These are phyloP conservation scores for Mesochorus sp. DNA, from an alignment of 2,888 invertebrate genomes.

Conservation along the genomic window DNA sequence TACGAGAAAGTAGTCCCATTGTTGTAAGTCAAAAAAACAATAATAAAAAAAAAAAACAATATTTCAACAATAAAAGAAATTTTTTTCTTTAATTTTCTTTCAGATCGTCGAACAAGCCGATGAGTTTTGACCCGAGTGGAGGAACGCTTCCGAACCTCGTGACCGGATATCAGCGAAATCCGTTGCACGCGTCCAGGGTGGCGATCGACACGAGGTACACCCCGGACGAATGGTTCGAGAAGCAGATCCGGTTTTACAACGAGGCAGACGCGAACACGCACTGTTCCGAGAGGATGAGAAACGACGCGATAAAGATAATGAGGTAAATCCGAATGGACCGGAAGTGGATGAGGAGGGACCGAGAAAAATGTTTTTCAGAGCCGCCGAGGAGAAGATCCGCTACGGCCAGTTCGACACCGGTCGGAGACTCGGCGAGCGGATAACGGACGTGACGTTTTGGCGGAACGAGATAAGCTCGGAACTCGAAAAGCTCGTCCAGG, in stretches of 20 bases:
- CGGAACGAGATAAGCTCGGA: conserved; percentile 92
- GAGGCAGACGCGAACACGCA: conserved; percentile 95
- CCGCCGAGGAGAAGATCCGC: conserved; percentile 91
- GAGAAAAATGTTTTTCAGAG: conserved; percentile 81
- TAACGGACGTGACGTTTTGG: conserved; percentile 97
- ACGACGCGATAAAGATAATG: conserved; percentile 90
- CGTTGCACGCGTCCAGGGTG: conserved; percentile 91
- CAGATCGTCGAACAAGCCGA: conserved; percentile 89
- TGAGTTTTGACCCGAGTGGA: conserved; percentile 89
- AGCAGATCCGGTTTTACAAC: conserved; percentile 92
- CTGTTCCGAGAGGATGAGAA: conserved; percentile 90
- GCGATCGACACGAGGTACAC: conserved; percentile 95
- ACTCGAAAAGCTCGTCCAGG: conserved; percentile 92
- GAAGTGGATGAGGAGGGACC: not conserved
- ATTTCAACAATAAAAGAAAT: no score
- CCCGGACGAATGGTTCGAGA: conserved; percentile 92
- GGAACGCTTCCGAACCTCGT: conserved; percentile 92
- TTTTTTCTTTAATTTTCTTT: no score
- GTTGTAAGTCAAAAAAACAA: conserved; percentile 83
- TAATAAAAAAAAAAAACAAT: no score
- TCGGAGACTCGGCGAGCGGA: conserved; percentile 93
- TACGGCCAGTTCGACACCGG: conserved; percentile 93
- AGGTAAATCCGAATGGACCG: conserved; percentile 82
- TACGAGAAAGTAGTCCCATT: conserved; percentile 91
- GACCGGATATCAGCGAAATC: conserved; percentile 91